Conservation (phyloP, 2,797 vertebrate genomes). For the Poecilia velifera region DNA sequence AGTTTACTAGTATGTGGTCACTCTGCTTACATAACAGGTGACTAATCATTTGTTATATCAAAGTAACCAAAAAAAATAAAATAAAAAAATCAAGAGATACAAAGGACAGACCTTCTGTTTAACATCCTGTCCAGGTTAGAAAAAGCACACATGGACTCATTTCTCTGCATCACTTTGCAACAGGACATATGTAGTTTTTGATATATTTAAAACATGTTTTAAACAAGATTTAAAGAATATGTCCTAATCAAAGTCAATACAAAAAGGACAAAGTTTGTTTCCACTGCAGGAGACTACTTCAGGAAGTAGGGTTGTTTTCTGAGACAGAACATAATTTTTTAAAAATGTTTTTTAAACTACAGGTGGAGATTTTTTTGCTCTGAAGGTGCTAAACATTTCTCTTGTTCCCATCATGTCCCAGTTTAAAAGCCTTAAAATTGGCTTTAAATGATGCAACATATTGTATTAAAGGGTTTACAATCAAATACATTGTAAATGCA, state of each 20-base stretch:
- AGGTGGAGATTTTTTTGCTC: too few species aligned
- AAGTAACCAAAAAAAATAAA: not conserved
- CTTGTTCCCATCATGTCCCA: too few species aligned
- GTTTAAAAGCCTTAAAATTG: too few species aligned
- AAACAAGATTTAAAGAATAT: not conserved
- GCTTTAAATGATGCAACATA: too few species aligned
- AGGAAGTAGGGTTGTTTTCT: not conserved
- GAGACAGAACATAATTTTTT: not conserved
- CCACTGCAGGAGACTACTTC: not conserved
- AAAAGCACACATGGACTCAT: not conserved
- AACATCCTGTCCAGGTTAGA: not conserved
- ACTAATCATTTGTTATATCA: constrained; percentile 12
- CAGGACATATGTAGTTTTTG: not conserved
- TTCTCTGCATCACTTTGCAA: not conserved
- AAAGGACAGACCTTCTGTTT: not conserved
- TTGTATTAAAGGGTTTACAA: not conserved
- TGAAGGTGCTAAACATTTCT: too few species aligned
- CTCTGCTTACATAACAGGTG: not conserved
- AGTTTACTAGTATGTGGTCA: not conserved
- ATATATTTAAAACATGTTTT: not conserved
- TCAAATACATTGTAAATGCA: not conserved
- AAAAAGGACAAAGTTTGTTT: not conserved
- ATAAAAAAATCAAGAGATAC: not conserved
- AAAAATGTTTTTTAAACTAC: too few species aligned
- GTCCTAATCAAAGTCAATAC: not conserved